Evolutionary conservation across 1,140 invertebrate species (phyloP), one percentile per base, ranked within the genome.

Genomic region (Heliothis virescens): DNA sequence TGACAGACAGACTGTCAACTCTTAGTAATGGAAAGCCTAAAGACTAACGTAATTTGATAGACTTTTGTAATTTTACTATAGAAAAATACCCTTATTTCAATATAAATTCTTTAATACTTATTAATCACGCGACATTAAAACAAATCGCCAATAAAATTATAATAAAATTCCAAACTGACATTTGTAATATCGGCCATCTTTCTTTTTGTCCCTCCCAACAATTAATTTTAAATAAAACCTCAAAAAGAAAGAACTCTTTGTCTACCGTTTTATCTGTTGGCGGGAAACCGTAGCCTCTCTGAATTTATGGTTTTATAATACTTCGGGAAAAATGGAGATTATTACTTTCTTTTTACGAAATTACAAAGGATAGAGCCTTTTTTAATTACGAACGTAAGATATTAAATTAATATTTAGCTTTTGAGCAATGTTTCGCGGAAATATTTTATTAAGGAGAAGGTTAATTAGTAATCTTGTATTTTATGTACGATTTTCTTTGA

Each of bases 171-270:
- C 34, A 11, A 47, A 34, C 47, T 47, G 62, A 65, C 62, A 47
- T 65, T 18, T 16, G 15, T 15, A 65, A 11, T 15, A 12, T 47
- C 34, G 16, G 53, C 53, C 53, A 55, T 65, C 13, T 16, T 62
- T 62, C 60, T 9, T 2, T 41, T 10, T 34, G 11, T 10, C 34
- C 62, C 21, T 47, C 34, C 2, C 9, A 41, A 41, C 16, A 47
- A 47, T 63, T 65, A 47, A 65, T 65, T 65, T 47, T 11, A 60
- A 60, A 65, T 47, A 65, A 65, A 65, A 65, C 62, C 62, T 65
- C 34, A 65, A 65, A 65, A 29, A 47, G 16, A 29, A 63, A 65
- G 16, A 65, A 41, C 62, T 65, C 62, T 18, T 65, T 65, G 62
- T 65, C 34, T 65, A 47, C 26, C 47, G 29, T 41, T 18, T 12